These are phyloP conservation scores for Hiodon alosoides DNA, from an alignment of 2,113 vertebrate species.

Conservation along the genomic window DNA sequence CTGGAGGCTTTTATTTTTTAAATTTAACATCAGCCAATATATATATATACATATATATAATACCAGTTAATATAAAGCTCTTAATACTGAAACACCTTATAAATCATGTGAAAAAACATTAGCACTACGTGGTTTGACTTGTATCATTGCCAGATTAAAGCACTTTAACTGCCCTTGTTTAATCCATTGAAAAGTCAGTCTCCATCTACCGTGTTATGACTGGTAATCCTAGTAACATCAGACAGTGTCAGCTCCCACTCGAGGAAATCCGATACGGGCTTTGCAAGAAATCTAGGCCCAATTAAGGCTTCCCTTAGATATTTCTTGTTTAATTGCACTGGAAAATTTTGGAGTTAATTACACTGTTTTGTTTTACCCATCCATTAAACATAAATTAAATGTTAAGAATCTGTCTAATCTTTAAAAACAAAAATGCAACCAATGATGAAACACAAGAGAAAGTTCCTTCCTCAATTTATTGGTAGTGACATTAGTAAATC, in stretches of 20 bases:
- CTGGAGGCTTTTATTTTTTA: no score
- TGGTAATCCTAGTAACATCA: not conserved
- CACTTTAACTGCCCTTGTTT: conserved; percentile 46
- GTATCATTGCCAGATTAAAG: conserved; percentile 50
- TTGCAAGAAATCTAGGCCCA: no score
- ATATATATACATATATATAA: conserved; percentile 41
- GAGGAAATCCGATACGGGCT: no score
- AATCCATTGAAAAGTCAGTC: conserved; percentile 51
- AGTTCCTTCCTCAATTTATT: not conserved
- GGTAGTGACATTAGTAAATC: not conserved
- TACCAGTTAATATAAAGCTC: conserved; percentile 61
- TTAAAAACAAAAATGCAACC: no score
- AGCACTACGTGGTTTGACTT: conserved; percentile 48
- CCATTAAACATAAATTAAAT: no score
- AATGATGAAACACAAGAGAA: not conserved
- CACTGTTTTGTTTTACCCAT: no score
- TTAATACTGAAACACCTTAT: conserved; percentile 69
- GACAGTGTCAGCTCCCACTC: not conserved
- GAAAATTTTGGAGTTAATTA: no score
- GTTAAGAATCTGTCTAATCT: no score
- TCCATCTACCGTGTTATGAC: conserved; percentile 29
- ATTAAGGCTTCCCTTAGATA: no score
- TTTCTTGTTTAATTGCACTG: no score
- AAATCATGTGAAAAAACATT: conserved; percentile 72
- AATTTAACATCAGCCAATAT: not conserved